These are phyloP conservation scores for Scaptomyza parva DNA, from an alignment of 2,888 invertebrate species.

Conservation along the genomic window DNA sequence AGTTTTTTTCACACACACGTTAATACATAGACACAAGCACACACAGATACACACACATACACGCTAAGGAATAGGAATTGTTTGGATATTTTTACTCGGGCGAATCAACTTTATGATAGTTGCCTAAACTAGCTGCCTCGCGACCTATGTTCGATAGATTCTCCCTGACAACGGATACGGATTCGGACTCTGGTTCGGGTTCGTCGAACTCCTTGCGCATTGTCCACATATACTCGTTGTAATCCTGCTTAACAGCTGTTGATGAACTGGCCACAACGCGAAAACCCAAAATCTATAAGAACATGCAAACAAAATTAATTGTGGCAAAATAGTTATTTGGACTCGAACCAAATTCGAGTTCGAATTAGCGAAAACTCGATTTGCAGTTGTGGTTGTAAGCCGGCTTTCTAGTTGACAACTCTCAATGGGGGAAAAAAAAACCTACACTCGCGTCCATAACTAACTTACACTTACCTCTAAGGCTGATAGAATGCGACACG, in stretches of 20 bases:
- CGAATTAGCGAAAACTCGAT: neutral
- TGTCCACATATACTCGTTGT: conserved; percentile 97
- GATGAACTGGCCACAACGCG: conserved; percentile 95
- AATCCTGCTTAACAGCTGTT: conserved; percentile 93
- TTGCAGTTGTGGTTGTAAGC: neutral
- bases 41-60: conserved; percentile 35
- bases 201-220: conserved; percentile 93
- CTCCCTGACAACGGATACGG: conserved; percentile 87
- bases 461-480: conserved; percentile 86
- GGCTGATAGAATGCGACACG: conserved; percentile 93
- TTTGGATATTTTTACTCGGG: conserved; percentile 80
- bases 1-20: conserved; percentile 45
- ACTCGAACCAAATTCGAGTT: neutral
- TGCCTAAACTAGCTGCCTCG: conserved; percentile 85
- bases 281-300: conserved; percentile 91
- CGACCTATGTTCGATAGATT: conserved; percentile 88
- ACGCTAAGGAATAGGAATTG: conserved; percentile 21
- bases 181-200: conserved; percentile 88
- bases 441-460: neutral
- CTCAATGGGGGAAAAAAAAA: neutral
- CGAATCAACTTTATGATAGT: conserved; percentile 84
- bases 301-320: neutral
- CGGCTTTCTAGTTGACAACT: neutral
- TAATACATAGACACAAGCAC: conserved; percentile 27
- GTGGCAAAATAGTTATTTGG: neutral